These are phyloP conservation scores for Stegophylla sp. DNA, from an alignment of 2,888 invertebrate species.

Conservation along the genomic window DNA sequence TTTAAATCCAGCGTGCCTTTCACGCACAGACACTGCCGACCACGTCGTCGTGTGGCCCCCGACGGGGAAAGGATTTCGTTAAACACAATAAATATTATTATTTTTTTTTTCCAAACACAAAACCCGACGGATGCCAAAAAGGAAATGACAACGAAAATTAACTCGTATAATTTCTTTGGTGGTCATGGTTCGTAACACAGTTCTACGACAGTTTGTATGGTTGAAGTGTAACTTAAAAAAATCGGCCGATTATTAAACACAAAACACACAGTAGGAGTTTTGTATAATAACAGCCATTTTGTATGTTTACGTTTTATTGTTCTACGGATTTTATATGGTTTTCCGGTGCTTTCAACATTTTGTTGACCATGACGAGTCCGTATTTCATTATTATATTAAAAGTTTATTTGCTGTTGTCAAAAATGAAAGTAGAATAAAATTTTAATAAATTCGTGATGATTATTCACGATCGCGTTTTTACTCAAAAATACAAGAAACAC, in stretches of 20 bases:
- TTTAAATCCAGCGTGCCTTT: conserved; percentile 54
- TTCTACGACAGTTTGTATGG: conserved; percentile 3
- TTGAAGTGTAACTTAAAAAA: not conserved
- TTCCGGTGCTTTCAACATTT: not conserved
- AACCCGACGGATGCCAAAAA: conserved; percentile 35
- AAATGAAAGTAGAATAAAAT: no score
- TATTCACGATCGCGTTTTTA: no score
- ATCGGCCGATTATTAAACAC: not conserved
- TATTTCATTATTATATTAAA: not conserved
- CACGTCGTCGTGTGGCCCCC: conserved; percentile 14
- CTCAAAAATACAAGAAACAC: no score
- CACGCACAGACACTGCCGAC: conserved; percentile 36
- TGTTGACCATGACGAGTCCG: not conserved
- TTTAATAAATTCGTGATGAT: no score
- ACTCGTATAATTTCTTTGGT: not conserved
- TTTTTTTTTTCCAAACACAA: not conserved
- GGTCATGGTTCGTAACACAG: conserved; percentile 38
- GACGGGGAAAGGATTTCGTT: conserved; percentile 12
- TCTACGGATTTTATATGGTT: not conserved
- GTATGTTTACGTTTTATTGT: conserved; percentile 3
- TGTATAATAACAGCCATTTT: not conserved
- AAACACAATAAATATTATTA: conserved; percentile 5
- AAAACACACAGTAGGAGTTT: not conserved
- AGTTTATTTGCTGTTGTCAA: no score
- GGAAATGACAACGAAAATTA: conserved; percentile 41